A percentile compares a stretch with the other conserved stretches of the same genome.
Conservation (phyloP, 1,140 invertebrate species). For the Leptoteleia sp. region DNA sequence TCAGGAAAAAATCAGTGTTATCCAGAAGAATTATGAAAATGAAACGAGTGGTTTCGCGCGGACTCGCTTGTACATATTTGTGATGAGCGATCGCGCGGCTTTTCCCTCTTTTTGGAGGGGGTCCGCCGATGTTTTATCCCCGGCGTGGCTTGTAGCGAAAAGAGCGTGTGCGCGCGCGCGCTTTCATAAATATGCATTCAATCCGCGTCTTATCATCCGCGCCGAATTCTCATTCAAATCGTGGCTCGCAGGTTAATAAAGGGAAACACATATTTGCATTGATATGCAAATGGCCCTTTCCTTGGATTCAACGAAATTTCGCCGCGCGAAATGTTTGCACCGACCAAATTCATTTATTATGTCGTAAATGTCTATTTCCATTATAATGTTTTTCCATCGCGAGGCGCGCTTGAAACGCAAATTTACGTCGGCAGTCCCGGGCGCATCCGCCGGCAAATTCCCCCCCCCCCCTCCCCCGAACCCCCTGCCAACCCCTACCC, state of each 20-base stretch:
- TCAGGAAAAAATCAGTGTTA: slow-evolving; percentile 28
- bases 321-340: slow-evolving; percentile 15
- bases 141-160: too few relatives aligned
- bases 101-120: too few relatives aligned
- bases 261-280: slow-evolving; percentile 59
- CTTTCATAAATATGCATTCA: slow-evolving; percentile 55
- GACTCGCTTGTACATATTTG: slow-evolving; percentile 39
- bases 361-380: slow-evolving; percentile 32
- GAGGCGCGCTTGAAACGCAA: background rate
- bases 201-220: slow-evolving; percentile 43
- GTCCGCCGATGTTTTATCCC: slow-evolving; percentile 18
- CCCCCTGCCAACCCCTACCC: too few relatives aligned
- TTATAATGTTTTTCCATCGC: slow-evolving; percentile 13
- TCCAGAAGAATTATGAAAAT: slow-evolving; percentile 46
- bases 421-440: too few relatives aligned
- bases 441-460: too few relatives aligned
- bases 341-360: slow-evolving; percentile 49
- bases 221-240: slow-evolving; percentile 53
- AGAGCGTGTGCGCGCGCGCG: slow-evolving; percentile 5
- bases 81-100: slow-evolving; percentile 23
- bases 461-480: too few relatives aligned
- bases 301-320: slow-evolving; percentile 33
- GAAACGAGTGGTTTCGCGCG: slow-evolving; percentile 21
- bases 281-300: slow-evolving; percentile 54
- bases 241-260: slow-evolving; percentile 45